Evolutionary conservation across 2,888 invertebrate genomes (phyloP).

Genomic region (Epirrhoe tristata): DNA sequence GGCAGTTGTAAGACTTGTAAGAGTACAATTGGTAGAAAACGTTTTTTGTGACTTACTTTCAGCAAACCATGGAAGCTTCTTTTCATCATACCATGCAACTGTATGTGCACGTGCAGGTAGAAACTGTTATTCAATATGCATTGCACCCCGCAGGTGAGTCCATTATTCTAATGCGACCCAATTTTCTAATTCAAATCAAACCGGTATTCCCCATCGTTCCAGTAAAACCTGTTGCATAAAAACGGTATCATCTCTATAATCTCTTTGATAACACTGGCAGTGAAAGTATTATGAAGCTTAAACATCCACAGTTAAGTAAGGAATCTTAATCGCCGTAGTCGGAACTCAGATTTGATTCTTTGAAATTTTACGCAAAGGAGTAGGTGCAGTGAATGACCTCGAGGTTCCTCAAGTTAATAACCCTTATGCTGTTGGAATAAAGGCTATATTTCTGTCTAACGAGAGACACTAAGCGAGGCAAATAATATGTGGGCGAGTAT

Average conservation of each 20-base stretch:
- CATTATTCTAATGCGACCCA: conserved; percentile 62
- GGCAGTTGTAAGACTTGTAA: too few relatives aligned
- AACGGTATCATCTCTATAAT: conserved; percentile 46
- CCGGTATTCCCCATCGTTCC: conserved; percentile 38
- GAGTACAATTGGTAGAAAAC: too few relatives aligned
- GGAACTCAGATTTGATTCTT: not conserved
- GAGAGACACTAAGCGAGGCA: conserved; percentile 63
- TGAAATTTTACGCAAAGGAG: conserved; percentile 27
- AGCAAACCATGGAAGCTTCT: not conserved
- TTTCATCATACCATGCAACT: not conserved
- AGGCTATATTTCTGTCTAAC: conserved; percentile 39
- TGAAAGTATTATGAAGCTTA: conserved; percentile 36
- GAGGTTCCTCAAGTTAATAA: conserved; percentile 6
- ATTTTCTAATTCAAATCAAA: conserved; percentile 57
- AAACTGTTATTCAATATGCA: not conserved
- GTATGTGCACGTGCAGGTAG: not conserved
- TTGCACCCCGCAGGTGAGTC: conserved; percentile 1
- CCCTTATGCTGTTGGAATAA: conserved; percentile 54
- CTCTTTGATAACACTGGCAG: conserved; percentile 38
- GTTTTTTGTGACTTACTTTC: too few relatives aligned
- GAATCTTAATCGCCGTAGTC: not conserved
- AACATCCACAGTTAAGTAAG: not conserved
- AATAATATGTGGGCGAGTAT: conserved; percentile 68
- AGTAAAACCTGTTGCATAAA: conserved; percentile 50
- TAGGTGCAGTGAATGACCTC: conserved; percentile 66